phyloP scores from a whole-genome alignment of 1,140 invertebrate genomes.

The Lepidurus couesii region DNA sequence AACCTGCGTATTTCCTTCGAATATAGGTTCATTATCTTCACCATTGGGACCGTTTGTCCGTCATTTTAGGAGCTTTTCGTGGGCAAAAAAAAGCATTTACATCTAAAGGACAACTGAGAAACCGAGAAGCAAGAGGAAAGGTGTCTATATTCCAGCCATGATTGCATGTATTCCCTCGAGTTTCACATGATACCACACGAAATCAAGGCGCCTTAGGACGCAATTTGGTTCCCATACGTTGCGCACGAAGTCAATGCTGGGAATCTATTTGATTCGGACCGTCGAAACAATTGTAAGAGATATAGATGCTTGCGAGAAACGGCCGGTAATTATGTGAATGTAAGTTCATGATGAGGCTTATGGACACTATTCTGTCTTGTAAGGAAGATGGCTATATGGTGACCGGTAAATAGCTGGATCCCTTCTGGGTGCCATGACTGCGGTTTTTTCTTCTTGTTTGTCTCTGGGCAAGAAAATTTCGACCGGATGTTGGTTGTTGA shows the following conservation, averaged over 20 bases:
- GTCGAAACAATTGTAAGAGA: neutral
- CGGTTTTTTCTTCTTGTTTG: neutral
- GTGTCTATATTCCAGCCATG: neutral
- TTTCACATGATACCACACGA: slow-evolving; percentile 7
- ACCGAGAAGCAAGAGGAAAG: neutral
- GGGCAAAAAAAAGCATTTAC: too few species aligned
- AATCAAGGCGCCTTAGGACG: neutral
- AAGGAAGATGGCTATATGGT: neutral
- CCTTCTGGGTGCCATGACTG: slow-evolving; percentile 17
- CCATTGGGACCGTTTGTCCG: too few species aligned
- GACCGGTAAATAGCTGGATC: neutral
- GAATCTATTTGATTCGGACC: neutral
- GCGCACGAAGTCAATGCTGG: neutral
- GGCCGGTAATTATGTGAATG: neutral
- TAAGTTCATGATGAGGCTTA: neutral
- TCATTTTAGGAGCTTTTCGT: too few species aligned
- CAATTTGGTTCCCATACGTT: slow-evolving; percentile 7
- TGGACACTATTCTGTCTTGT: neutral
- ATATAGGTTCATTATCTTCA: too few species aligned
- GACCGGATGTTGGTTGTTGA: slow-evolving; percentile 21
- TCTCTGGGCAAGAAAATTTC: neutral
- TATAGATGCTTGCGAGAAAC: neutral
- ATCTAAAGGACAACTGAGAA: neutral
- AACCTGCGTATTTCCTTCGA: neutral
- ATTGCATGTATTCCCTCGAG: neutral